phyloP scores from a whole-genome alignment of 2,888 invertebrate genomes.

The Lapara coniferarum region DNA sequence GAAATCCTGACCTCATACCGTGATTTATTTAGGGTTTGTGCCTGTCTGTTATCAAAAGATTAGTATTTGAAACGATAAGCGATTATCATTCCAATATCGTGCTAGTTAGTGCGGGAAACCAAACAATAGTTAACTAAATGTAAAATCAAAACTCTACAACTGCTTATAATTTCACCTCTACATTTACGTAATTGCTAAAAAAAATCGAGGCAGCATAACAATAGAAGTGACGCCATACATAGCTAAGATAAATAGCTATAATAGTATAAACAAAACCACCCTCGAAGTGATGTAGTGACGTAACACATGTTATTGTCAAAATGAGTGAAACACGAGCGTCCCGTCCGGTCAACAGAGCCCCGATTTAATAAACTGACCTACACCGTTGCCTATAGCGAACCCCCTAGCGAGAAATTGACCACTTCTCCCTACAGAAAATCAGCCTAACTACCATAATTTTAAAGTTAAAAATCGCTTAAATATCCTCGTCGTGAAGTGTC shows the following conservation, averaged over 20 bases:
- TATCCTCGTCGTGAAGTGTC: conserved; percentile 24
- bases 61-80: not conserved
- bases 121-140: too few relatives aligned
- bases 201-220: too few relatives aligned
- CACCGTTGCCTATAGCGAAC: conserved; percentile 61
- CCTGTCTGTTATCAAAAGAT: not conserved
- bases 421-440: conserved; percentile 30
- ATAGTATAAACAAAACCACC: conserved; percentile 41
- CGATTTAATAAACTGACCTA: conserved; percentile 80
- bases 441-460: conserved; percentile 27
- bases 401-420: conserved; percentile 48
- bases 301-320: conserved; percentile 73
- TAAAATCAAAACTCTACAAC: too few relatives aligned
- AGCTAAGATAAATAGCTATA: conserved; percentile 28
- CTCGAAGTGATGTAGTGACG: conserved; percentile 61
- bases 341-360: conserved; percentile 71
- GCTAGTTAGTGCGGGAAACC: too few relatives aligned
- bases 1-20: conserved; percentile 45
- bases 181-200: too few relatives aligned
- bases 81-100: too few relatives aligned
- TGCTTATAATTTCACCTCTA: too few relatives aligned
- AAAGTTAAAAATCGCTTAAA: conserved; percentile 35
- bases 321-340: conserved; percentile 74
- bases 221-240: not conserved
- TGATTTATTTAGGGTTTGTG: conserved; percentile 45